Conservation (phyloP, 2,797 vertebrate genomes). For the Urocyon cinereoargenteus region DNA sequence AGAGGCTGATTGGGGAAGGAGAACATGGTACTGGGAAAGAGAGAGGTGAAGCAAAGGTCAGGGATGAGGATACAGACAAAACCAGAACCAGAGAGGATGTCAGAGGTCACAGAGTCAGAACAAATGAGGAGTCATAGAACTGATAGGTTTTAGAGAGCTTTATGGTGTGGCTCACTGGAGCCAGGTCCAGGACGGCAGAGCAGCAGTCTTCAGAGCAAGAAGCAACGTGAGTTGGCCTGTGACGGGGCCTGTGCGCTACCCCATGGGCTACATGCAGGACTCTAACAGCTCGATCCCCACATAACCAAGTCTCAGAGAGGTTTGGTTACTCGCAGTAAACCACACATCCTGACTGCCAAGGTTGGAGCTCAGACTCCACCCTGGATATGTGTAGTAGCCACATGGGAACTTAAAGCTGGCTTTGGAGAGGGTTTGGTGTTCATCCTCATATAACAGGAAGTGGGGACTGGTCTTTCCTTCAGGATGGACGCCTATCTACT, state of each 20-base stretch:
- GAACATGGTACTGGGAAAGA: not conserved
- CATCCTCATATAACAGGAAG: not conserved
- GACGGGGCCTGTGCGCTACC: not conserved
- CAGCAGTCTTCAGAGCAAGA: not conserved
- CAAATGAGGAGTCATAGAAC: not conserved
- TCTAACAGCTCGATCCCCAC: not conserved
- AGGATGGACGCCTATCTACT: not conserved
- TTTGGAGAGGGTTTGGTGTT: not conserved
- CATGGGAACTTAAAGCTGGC: not conserved
- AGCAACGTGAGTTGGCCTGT: not conserved
- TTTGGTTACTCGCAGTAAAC: not conserved
- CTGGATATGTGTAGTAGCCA: not conserved
- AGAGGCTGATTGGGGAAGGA: not conserved
- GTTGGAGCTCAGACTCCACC: not conserved
- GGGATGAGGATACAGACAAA: not conserved
- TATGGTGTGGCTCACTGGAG: not conserved
- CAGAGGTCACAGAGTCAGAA: not conserved
- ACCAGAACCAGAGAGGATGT: not conserved
- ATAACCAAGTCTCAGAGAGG: not conserved
- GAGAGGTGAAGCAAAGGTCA: not conserved
- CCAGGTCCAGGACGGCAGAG: not conserved
- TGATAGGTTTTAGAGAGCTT: not conserved
- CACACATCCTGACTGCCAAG: not conserved
- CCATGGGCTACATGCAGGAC: accelerated
- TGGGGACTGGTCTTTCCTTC: not conserved